Evolutionary conservation across 2,888 invertebrate species (phyloP), one percentile per base, ranked within the genome.

Genomic region (Caenorhabditis sulstoni): DNA sequence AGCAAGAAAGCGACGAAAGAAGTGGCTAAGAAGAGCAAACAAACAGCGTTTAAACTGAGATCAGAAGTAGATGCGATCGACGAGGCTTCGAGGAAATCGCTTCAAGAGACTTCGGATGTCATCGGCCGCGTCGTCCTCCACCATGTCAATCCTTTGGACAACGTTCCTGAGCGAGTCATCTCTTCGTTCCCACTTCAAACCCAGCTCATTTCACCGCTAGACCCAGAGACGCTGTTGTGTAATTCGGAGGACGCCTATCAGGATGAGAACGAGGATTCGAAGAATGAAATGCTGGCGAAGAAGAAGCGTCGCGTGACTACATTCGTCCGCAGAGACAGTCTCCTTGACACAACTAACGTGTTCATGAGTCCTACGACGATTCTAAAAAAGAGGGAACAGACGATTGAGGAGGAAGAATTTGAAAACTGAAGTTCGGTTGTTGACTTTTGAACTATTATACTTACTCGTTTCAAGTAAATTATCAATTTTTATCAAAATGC

Each of bases 291-390:
- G 2, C 37, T 55, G 3, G 66, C 67, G 12, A 75, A 39, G 22
- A 66, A 57, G 37, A 75, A 77, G 39, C 18, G 78, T 7, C 66
- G 78, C 9, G 71, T 78, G 3, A 66, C 78, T 1, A n/a, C 49
- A 23, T 78, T 62, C 37, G 66, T 78, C 5, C 22, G 71, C 1
- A 37, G 78, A 12, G 78, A 78, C 57, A 71, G 66, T 52, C 55
- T 78, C 1, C 67, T 78, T 4, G 71, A 71, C 11, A 50, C 67
- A 3, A 71, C 78, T 1, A 78, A 78, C 29, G 23, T 45, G 1
- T 78, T 78, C 58, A 29, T 59, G 20, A 78, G 78, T 12, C 78
- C 78, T 7, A 16, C 41, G 3, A 7, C 71, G 12, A 76, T 76
- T 16, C 55, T 18, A 14, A 62, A 64, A 20, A 55, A 45, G 35